These are phyloP conservation scores for Coendou prehensilis DNA, from an alignment of 2,797 vertebrate genomes.

Conservation along the genomic window DNA sequence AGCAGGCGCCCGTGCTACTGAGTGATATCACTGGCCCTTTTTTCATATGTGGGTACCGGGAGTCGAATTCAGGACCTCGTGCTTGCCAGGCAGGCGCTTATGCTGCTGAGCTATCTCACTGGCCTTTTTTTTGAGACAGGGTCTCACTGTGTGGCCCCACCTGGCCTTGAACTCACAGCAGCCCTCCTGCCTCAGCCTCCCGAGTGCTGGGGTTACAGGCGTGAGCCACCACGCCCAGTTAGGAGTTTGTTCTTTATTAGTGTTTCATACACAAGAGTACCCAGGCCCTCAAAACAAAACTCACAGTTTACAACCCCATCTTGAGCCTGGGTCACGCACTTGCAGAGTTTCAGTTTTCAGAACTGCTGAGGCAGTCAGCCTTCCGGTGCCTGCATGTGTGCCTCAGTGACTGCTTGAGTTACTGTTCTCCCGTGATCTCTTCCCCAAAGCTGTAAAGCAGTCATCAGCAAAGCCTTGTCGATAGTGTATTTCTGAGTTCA, in stretches of 20 bases:
- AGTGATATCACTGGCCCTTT: no score
- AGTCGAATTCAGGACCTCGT: no score
- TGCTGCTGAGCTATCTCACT: no score
- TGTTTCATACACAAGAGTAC: neutral
- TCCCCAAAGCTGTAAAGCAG: neutral
- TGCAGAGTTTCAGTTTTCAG: neutral
- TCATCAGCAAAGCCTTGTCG: neutral
- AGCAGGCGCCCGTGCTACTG: no score
- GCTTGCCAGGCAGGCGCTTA: no score
- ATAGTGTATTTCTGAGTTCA: neutral
- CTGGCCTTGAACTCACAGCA: neutral
- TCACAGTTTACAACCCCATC: neutral
- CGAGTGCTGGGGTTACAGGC: neutral
- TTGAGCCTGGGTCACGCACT: neutral
- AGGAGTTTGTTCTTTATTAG: neutral
- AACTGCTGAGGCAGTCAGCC: neutral
- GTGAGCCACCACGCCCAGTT: neutral
- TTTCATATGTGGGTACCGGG: no score
- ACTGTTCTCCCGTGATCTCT: neutral
- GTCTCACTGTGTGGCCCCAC: no score
- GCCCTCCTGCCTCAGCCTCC: no score
- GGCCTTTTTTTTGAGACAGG: no score
- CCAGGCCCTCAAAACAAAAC: neutral
- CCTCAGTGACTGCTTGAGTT: neutral
- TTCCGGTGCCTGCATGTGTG: fast-evolving